Base-by-base conservation (phyloP, 2,797 vertebrate species). In the Cyprinodon diabolis region DNA sequence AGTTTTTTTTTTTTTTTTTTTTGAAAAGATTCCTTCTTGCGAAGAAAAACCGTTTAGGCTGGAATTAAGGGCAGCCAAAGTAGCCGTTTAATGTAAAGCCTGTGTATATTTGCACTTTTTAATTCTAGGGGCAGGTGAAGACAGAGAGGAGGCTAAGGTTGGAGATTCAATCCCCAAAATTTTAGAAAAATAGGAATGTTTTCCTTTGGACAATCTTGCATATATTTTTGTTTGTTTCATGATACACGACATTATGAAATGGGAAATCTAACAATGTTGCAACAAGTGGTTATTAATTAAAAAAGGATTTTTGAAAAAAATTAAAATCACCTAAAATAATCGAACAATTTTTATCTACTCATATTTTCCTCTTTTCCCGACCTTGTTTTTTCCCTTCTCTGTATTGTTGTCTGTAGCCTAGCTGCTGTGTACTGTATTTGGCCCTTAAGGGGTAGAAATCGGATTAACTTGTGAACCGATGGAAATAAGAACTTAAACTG, bases 41-140 rank as follows among this genome's bases (percentile, higher is more conserved):
- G 95, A 92, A 96, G 96, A 96, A 98, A 98, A 98, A 96, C 95
- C 96, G 96, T 99, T 98, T 99, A 98, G 97, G 96, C 96, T 96
- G 96, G 95, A 97, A 97, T 98, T 98, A 98, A 97, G 96, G 95
- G 95, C 96, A 97, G 94, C 93, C 94, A 94, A 95, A 97, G 95
- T 95, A 92, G 93, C 95, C 95, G 95, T 97, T 97, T 96, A 96
- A 97, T 96, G 96, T 97, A 96, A 95, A 96, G 94, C 93, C 92
- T 94, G 95, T 91, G 96, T 96, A 95, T 96, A 96, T 95, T 94
- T 93, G 51, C 93, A 88, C 90, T 95, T 93, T 95, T 95, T 83
- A 89, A 84, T 87, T 58, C 30, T 66, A 66, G 79, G 76, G 74
- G 74, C 70, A 78, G 89, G 78, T 47, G 72, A 55, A 55, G 55